Evolutionary conservation across 2,113 vertebrate genomes (phyloP).

Genomic region (Pachycephala philippinensis): DNA sequence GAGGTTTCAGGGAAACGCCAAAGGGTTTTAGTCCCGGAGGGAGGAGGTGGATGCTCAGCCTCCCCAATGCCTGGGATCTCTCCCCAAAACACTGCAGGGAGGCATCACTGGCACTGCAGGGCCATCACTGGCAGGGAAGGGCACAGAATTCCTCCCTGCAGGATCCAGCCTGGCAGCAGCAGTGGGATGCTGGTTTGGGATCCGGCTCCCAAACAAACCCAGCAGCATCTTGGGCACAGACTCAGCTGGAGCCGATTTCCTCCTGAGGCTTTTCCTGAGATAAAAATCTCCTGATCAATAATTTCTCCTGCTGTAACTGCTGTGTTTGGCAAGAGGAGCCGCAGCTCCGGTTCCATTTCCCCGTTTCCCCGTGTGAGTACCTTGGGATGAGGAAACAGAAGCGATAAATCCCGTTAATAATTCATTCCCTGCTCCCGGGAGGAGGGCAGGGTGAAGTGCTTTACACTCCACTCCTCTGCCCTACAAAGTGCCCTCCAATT

Average conservation of each 20-base stretch:
- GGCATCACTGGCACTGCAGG: not conserved
- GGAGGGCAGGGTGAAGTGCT: not conserved
- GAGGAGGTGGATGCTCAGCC: not conserved
- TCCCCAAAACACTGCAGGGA: rapidly evolving
- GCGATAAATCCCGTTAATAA: not conserved
- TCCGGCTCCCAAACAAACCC: rapidly evolving
- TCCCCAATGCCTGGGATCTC: not conserved
- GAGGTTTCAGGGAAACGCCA: not conserved
- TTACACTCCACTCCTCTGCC: not conserved
- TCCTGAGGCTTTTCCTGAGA: not conserved
- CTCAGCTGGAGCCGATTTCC: not conserved
- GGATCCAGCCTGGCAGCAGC: not conserved
- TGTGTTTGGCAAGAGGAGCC: not conserved
- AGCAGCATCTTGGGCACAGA: not conserved
- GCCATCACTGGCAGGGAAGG: not conserved
- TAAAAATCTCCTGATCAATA: not conserved
- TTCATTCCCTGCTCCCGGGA: not conserved
- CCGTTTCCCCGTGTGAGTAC: rapidly evolving
- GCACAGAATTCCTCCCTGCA: not conserved
- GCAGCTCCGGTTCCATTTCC: not conserved
- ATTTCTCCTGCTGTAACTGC: not conserved
- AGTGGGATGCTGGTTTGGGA: rapidly evolving
- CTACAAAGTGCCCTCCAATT: not conserved
- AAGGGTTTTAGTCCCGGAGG: not conserved
- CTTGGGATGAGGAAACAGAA: not conserved